Evolutionary conservation across 2,113 vertebrate species (phyloP).

Genomic region (Centropristis striata): DNA sequence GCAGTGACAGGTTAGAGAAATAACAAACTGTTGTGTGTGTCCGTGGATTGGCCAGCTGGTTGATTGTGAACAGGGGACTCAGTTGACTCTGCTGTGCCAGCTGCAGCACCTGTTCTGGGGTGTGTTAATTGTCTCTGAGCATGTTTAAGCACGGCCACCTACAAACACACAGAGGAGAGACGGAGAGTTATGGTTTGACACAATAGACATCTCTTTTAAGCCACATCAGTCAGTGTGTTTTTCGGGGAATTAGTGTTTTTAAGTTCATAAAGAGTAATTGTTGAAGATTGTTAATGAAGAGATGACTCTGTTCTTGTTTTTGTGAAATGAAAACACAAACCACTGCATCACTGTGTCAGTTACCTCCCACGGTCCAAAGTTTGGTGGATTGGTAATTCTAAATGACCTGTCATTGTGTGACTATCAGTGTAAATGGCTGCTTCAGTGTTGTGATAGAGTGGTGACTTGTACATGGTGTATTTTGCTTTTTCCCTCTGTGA

Average conservation of each 20-base stretch:
- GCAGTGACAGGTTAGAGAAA: background rate
- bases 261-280: background rate
- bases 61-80: background rate
- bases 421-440: background rate
- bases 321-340: background rate
- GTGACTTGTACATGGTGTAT: background rate
- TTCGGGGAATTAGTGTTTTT: background rate
- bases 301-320: background rate
- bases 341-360: background rate
- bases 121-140: background rate
- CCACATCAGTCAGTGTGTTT: background rate
- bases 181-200: background rate
- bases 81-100: background rate
- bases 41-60: background rate
- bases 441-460: background rate
- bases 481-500: background rate
- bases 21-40: background rate
- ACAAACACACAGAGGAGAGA: background rate
- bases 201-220: background rate
- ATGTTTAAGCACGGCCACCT: conserved; percentile 10
- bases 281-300: background rate
- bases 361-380: background rate
- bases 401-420: background rate
- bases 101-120: background rate
- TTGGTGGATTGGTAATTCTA: background rate